Evolutionary conservation across 2,888 invertebrate genomes (phyloP).

Genomic region (Eupeodes luniger): DNA sequence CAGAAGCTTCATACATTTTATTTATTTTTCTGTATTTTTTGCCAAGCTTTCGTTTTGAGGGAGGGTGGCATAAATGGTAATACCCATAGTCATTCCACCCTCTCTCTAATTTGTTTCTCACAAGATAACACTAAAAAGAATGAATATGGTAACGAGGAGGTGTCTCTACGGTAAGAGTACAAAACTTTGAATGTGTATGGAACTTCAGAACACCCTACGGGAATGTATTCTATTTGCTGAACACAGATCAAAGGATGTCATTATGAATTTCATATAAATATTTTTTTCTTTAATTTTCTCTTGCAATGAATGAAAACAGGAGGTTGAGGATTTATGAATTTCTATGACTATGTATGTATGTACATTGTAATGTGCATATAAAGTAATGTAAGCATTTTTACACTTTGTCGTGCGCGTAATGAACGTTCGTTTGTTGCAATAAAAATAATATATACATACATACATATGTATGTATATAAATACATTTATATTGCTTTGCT

Average conservation of each 20-base stretch:
- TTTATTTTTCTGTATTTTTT: slow-evolving; percentile 24
- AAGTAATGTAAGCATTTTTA: slow-evolving; percentile 47
- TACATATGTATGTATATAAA: not conserved
- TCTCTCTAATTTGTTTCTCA: slow-evolving; percentile 44
- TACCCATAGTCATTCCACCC: slow-evolving; percentile 48
- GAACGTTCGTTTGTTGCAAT: slow-evolving; percentile 66
- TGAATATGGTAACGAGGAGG: slow-evolving; percentile 62
- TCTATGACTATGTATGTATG: not conserved
- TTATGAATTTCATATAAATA: slow-evolving; percentile 66
- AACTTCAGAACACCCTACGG: slow-evolving; percentile 66
- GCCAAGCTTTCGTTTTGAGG: not conserved
- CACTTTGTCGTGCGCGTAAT: slow-evolving; percentile 56
- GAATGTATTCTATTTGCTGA: slow-evolving; percentile 70
- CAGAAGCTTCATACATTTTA: slow-evolving; percentile 32
- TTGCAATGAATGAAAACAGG: slow-evolving; percentile 18
- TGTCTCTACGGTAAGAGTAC: slow-evolving; percentile 33
- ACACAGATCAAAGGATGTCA: slow-evolving; percentile 75
- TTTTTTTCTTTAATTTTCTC: slow-evolving; percentile 8
- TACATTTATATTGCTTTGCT: slow-evolving; percentile 42
- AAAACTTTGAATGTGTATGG: slow-evolving; percentile 45
- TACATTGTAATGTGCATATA: too few relatives aligned
- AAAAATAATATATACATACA: slow-evolving; percentile 47
- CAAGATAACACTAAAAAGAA: slow-evolving; percentile 48
- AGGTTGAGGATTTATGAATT: not conserved
- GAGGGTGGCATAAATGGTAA: slow-evolving; percentile 65